Evolutionary conservation across 2,888 invertebrate genomes (phyloP).

Genomic region (Chymomyza caudatula): DNA sequence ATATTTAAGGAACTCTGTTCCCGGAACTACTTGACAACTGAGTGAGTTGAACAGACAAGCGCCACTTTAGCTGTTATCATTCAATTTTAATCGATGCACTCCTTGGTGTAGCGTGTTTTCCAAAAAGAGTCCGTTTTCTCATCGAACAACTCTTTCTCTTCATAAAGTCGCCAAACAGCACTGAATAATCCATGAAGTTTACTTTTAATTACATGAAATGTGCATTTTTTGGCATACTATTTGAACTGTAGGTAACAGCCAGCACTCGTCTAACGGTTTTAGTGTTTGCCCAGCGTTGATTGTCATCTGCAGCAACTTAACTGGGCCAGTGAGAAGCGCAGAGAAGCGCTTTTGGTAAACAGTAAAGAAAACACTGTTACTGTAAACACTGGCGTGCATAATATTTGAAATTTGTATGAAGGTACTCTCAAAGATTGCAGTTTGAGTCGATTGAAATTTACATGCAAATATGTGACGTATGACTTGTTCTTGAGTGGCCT

Average conservation of each 20-base stretch:
- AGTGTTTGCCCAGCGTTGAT: neutral
- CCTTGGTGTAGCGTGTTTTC: too few relatives aligned
- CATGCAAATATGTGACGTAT: too few relatives aligned
- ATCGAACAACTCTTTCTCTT: neutral
- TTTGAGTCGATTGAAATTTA: too few relatives aligned
- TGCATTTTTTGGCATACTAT: constrained; percentile 5
- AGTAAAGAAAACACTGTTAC: neutral
- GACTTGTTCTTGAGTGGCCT: too few relatives aligned
- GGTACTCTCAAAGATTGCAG: too few relatives aligned
- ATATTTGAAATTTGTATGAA: too few relatives aligned
- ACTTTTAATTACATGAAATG: constrained; percentile 37
- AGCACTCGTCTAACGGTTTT: neutral
- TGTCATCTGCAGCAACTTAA: neutral
- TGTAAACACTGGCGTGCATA: neutral
- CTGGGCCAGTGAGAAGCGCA: neutral
- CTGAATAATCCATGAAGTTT: constrained; percentile 28
- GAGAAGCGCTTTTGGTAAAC: neutral
- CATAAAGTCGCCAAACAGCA: neutral
- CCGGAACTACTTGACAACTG: constrained; percentile 14
- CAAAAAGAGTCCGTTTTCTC: neutral
- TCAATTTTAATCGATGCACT: constrained; percentile 47
- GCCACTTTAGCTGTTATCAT: constrained; percentile 33
- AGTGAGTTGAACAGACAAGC: constrained; percentile 8
- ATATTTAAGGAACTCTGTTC: neutral
- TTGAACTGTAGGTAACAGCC: neutral